Conservation (phyloP, 2,797 vertebrate genomes). For the Enteromius treurensis region DNA sequence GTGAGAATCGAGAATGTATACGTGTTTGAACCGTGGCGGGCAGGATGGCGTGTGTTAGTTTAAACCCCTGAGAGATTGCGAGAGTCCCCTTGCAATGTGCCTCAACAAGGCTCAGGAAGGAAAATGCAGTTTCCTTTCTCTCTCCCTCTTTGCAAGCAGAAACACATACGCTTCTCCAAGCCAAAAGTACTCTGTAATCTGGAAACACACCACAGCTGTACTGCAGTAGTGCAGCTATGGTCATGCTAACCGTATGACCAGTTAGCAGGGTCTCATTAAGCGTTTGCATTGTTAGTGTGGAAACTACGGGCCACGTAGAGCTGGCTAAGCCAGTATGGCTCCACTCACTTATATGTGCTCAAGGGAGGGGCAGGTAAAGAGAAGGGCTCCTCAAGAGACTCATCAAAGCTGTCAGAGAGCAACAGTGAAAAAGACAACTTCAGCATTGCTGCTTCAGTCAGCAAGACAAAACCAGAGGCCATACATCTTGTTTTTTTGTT, state of each 20-base stretch:
- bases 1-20: not conserved
- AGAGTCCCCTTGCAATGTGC: conserved; percentile 63
- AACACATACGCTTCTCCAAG: conserved; percentile 51
- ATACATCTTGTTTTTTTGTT: not conserved
- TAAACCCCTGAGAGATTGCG: conserved; percentile 60
- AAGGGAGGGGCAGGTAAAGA: conserved; percentile 75
- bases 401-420: conserved; percentile 80
- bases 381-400: conserved; percentile 78
- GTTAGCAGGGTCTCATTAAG: conserved; percentile 52
- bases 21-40: conserved; percentile 57
- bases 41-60: conserved; percentile 66
- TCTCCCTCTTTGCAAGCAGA: conserved; percentile 20
- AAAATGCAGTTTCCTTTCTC: conserved; percentile 57
- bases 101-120: conserved; percentile 60
- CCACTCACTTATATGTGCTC: conserved; percentile 85
- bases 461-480: conserved; percentile 16
- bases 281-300: conserved; percentile 70
- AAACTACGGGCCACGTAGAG: conserved; percentile 45
- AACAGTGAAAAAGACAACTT: conserved; percentile 70
- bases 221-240: conserved; percentile 50
- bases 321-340: conserved; percentile 49
- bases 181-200: conserved; percentile 64
- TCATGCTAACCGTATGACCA: conserved; percentile 58
- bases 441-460: conserved; percentile 16
- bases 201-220: conserved; percentile 38